Percentiles rank a stretch among this genome's conserved stretches.
These are phyloP conservation scores for Pentalonia nigronervosa DNA, from an alignment of 1,140 invertebrate genomes.

Conservation along the genomic window DNA sequence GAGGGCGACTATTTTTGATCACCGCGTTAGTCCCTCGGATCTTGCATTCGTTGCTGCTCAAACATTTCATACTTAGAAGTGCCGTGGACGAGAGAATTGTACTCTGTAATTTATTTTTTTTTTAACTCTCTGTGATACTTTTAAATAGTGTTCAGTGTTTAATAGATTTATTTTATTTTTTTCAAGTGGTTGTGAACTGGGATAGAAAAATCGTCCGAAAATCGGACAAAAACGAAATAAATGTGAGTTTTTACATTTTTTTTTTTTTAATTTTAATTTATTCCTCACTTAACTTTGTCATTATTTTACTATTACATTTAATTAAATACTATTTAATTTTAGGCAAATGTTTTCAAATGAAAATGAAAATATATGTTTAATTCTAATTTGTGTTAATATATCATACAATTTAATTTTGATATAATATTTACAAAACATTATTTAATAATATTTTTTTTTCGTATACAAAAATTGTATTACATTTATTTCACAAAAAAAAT, in stretches of 20 bases:
- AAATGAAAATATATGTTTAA: background rate
- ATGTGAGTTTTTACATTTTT: slow-evolving; percentile 20
- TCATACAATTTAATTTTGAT: background rate
- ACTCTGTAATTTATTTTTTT: slow-evolving; percentile 39
- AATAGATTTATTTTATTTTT: background rate
- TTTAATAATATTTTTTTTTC: background rate
- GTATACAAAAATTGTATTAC: background rate
- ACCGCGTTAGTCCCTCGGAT: slow-evolving; percentile 56
- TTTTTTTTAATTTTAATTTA: background rate
- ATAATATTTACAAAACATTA: background rate
- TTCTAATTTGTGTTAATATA: background rate
- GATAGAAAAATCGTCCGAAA: slow-evolving; percentile 22
- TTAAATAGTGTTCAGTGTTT: slow-evolving; percentile 42
- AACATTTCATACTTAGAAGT: slow-evolving; percentile 54
- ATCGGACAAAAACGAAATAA: slow-evolving; percentile 1
- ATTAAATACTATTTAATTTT: background rate
- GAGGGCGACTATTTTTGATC: slow-evolving; percentile 58
- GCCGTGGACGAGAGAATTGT: slow-evolving; percentile 41
- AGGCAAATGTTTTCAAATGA: background rate
- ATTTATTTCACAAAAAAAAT: slow-evolving; percentile 1
- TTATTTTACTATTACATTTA: background rate
- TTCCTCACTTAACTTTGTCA: background rate
- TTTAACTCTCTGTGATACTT: slow-evolving; percentile 9
- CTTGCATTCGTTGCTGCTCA: slow-evolving; percentile 50
- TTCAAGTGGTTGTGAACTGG: slow-evolving; percentile 32